Evolutionary conservation across 2,797 vertebrate genomes (phyloP), one percentile per base, ranked within the genome.

Genomic region (Semotilus atromaculatus): DNA sequence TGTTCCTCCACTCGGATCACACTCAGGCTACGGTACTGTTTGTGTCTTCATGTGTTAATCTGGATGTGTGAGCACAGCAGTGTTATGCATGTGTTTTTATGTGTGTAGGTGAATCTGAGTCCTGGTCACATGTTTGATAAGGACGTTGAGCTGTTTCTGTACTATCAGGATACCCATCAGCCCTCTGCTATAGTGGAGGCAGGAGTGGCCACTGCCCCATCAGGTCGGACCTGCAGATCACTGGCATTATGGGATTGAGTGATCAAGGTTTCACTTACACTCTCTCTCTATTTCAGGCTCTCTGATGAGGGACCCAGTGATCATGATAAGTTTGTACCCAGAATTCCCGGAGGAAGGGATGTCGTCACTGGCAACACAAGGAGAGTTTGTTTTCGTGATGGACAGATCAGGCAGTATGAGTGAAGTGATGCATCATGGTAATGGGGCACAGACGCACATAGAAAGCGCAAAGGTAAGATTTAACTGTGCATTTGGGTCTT

Each of bases 291-390:
- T 55, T 31, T 51, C 86, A 98, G 97, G 91, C 13, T 89, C 92
- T 89, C 87, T 97, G 74, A 96, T 97, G 96, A 92, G 91, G 23
- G 93, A 97, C 58, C 90, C 94, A 36, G 92, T 90, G 0, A 93
- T 95, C 43, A 97, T 97, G 97, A 82, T 97, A 85, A 97, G 94
- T 80, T 89, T 97, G 86, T 97, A 95, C 86, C 97, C 96, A 23
- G 91, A 91, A 68, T 94, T 97, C 82, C 94, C 95, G 5, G 78
- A 93, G 81, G 45, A 83, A 60, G 82, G 92, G 48, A 89, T 86
- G 83, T 91, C 92, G 64, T 91, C 90, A 40, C 4, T 90, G 5
- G 19, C 43, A 7, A 78, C 88, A 0, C 80, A 80, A 84, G 95
- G 96, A 71, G 96, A 98, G 90, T 97, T 97, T 88, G 81, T 98